phyloP scores from a whole-genome alignment of 2,888 invertebrate genomes.

The Rhaphigaster nebulosa region DNA sequence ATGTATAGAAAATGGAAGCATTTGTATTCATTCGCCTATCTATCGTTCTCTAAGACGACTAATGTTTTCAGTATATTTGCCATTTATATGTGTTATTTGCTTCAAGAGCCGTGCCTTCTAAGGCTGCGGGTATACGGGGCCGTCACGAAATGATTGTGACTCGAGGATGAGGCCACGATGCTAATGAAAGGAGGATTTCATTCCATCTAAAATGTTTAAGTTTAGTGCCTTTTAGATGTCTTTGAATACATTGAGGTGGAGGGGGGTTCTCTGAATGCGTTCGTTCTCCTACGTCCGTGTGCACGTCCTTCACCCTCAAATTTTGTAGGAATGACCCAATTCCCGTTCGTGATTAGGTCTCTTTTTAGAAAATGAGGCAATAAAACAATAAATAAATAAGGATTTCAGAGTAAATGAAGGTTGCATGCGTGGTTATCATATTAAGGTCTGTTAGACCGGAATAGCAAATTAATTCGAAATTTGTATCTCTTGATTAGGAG shows the following conservation, averaged over 20 bases:
- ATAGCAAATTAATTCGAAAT: background rate
- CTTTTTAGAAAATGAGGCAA: background rate
- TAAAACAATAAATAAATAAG: background rate
- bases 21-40: background rate
- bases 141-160: constrained; percentile 8
- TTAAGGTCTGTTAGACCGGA: background rate
- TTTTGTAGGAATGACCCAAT: background rate
- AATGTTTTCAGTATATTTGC: background rate
- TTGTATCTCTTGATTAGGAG: background rate
- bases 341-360: background rate
- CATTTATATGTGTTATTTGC: background rate
- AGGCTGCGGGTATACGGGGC: background rate
- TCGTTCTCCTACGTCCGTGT: background rate
- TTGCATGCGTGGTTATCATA: background rate
- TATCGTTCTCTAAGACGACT: background rate
- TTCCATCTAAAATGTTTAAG: background rate
- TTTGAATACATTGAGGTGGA: background rate
- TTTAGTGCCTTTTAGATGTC: background rate
- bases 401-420: background rate
- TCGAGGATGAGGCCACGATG: background rate
- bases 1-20: background rate
- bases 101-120: background rate
- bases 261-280: background rate
- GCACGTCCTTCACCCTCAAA: background rate
- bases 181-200: background rate